Percentiles rank a stretch among this genome's conserved stretches.
These are phyloP conservation scores for Ophonus ardosiacus DNA, from an alignment of 2,888 invertebrate genomes.

Conservation along the genomic window DNA sequence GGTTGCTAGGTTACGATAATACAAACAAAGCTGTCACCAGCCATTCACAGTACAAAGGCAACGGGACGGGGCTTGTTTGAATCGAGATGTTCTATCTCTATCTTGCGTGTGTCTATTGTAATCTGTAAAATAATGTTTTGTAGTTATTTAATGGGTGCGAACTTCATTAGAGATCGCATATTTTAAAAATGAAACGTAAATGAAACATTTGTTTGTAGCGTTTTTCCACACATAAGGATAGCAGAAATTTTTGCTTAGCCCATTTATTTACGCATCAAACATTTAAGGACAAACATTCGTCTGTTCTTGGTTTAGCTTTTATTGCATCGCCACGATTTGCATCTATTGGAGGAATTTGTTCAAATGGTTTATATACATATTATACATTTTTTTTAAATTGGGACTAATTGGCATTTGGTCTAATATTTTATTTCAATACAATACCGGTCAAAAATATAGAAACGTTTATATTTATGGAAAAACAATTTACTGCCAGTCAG, in stretches of 20 bases:
- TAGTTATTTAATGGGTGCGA: too few relatives aligned
- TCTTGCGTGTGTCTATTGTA: too few relatives aligned
- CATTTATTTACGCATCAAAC: constrained; percentile 79
- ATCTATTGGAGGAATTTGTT: constrained; percentile 78
- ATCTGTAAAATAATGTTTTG: too few relatives aligned
- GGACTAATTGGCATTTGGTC: neutral
- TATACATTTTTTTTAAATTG: constrained; percentile 51
- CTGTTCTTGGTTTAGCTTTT: constrained; percentile 78
- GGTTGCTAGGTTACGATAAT: too few relatives aligned
- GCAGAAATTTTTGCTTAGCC: constrained; percentile 75
- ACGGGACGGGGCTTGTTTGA: too few relatives aligned
- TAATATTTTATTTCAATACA: neutral
- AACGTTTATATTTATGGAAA: too few relatives aligned
- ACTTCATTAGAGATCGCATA: too few relatives aligned
- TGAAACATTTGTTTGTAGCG: constrained; percentile 70
- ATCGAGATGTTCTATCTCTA: too few relatives aligned
- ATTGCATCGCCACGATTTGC: constrained; percentile 76
- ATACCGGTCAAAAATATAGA: neutral
- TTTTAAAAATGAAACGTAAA: neutral
- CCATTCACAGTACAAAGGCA: too few relatives aligned
- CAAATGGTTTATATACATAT: constrained; percentile 74
- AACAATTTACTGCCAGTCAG: too few relatives aligned
- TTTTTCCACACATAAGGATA: constrained; percentile 73
- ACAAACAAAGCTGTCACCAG: too few relatives aligned
- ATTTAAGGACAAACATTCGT: constrained; percentile 74